Evolutionary conservation across 1,140 invertebrate genomes (phyloP), one percentile per base, ranked within the genome.

Genomic region (Cylas formicarius): DNA sequence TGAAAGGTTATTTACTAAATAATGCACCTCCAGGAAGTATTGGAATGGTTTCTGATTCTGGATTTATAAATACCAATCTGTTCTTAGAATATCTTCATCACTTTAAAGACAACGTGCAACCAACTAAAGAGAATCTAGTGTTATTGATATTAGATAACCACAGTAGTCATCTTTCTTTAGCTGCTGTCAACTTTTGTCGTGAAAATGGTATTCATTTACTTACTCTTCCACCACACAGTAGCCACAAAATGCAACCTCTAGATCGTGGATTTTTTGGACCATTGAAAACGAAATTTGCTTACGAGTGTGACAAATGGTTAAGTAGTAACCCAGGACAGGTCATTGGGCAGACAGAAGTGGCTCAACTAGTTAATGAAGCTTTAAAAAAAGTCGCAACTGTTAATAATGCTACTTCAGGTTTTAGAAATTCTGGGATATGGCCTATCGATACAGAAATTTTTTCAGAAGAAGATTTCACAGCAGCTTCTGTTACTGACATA

Each of bases 21-120:
- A 44, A 32, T 13, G 43, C 50, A 14, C 47, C 50, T 8, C 27
- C 51, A 28, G 51, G 40, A 11, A 35, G 36, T 2, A 2, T 51
- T 19, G 17, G 17, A 3, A 21, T 36, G 18, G 17, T 17, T 11
- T 21, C 34, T 8, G 50, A 53, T 35, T 36, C 40, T 10, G 50
- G 50, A 3, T 53, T 18, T 22, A 50, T 46, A 29, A 44, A 42
- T 29, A 3, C 27, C 22, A 21, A 48, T 11, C 19, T 48, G 13
- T 48, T 44, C 34, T 3, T 48, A 18, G 6, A 44, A 6, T 44
- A 29, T 28, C 35, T 46, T 2, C 9, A 13, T 5, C 29, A 32
- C 17, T 32, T 32, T 32, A 5, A 32, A 32, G 17, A 32, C n/a
- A 13, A 32, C 6, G 17, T 11, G 13, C 11, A 32, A 13, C 29